These are phyloP conservation scores for Myrmophylax atrothorax DNA, from an alignment of 2,113 vertebrate genomes.

Conservation along the genomic window DNA sequence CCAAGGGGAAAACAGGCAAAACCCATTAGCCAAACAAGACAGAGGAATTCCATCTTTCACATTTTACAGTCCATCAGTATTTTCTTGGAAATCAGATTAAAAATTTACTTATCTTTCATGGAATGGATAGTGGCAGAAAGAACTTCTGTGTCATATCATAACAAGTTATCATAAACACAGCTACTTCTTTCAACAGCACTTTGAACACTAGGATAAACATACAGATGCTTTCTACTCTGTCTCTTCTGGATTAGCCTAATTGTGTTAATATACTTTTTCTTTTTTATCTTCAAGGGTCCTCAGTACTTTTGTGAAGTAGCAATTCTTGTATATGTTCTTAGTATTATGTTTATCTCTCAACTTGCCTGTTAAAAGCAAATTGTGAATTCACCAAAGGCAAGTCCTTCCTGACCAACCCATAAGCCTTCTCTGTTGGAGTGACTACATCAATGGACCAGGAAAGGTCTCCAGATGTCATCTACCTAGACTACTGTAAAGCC, in stretches of 20 bases:
- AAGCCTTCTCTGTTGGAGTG: no score
- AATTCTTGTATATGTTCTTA: neutral
- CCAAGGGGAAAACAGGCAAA: neutral
- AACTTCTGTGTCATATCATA: neutral
- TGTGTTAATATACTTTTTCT: neutral
- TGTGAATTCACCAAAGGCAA: neutral
- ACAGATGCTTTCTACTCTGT: neutral
- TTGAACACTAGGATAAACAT: neutral
- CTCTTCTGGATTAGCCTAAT: neutral
- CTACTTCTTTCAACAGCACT: neutral
- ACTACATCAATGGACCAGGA: neutral
- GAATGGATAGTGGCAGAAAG: neutral
- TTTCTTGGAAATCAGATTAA: constrained; percentile 1
- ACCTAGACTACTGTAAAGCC: neutral
- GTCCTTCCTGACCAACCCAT: neutral
- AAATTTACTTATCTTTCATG: neutral
- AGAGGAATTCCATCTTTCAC: neutral
- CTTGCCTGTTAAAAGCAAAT: neutral
- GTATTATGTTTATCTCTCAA: neutral
- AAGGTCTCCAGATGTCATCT: neutral
- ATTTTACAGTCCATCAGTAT: neutral
- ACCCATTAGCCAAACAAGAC: neutral
- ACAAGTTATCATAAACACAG: neutral
- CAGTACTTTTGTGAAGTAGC: neutral
- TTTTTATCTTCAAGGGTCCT: neutral